A percentile compares a stretch with the other conserved stretches of the same genome.
phyloP scores from a whole-genome alignment of 2,113 vertebrate species.

The Dromiciops gliroides region DNA sequence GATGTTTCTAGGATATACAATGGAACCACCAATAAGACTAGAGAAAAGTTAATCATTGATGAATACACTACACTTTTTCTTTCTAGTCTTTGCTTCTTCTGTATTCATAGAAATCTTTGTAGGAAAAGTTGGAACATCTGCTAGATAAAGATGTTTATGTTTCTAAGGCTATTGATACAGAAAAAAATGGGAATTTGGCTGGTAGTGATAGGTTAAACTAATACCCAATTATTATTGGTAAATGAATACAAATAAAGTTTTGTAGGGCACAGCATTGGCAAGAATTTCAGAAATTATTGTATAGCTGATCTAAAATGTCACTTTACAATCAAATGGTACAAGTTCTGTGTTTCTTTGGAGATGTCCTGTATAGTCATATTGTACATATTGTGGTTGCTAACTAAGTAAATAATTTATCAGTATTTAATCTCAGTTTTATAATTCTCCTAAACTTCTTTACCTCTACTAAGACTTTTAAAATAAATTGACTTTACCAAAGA shows the following conservation, averaged over 20 bases:
- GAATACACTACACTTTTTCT: constrained; percentile 26
- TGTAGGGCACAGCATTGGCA: not conserved
- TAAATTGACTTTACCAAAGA: not conserved
- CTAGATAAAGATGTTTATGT: not conserved
- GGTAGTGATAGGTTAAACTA: constrained; percentile 35
- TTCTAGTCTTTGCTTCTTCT: constrained; percentile 21
- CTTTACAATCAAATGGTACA: constrained; percentile 3
- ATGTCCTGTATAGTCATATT: not conserved
- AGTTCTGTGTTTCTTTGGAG: not conserved
- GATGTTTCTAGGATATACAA: constrained; percentile 12
- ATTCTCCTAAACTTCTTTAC: not conserved
- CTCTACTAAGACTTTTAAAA: not conserved
- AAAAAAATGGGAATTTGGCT: constrained; percentile 28
- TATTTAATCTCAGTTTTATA: not conserved
- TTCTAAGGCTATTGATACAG: not conserved
- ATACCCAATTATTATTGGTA: constrained; percentile 11
- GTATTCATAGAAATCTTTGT: constrained; percentile 3
- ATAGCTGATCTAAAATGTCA: constrained; percentile 11
- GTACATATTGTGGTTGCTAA: not conserved
- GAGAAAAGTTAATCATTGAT: constrained; percentile 10
- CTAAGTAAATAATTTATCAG: not conserved
- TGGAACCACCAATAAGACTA: constrained; percentile 16
- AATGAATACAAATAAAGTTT: not conserved
- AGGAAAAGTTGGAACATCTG: constrained; percentile 3
- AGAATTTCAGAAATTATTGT: constrained; percentile 48